A percentile compares a stretch with the other conserved stretches of the same genome.
Evolutionary conservation across 2,888 invertebrate genomes (phyloP).

Genomic region (Portevinia maculata): DNA sequence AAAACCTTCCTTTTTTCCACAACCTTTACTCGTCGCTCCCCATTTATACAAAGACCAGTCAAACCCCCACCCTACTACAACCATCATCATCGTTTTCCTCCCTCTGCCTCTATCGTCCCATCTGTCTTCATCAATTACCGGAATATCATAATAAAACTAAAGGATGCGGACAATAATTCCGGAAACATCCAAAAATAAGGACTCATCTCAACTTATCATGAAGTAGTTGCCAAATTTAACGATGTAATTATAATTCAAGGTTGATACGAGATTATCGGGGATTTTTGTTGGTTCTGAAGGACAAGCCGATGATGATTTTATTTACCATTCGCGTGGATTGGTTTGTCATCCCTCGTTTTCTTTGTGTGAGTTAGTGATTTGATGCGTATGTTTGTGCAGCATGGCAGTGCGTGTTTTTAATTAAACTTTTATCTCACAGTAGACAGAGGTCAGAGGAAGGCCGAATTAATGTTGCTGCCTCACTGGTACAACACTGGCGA

Average conservation of each 20-base stretch:
- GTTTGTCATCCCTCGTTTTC: not conserved
- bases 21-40: constrained; percentile 1
- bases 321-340: not conserved
- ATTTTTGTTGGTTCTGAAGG: not conserved
- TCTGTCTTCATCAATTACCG: constrained; percentile 36
- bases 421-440: constrained; percentile 45
- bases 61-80: constrained; percentile 9
- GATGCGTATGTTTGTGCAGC: not conserved
- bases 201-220: constrained; percentile 51
- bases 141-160: constrained; percentile 50
- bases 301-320: not conserved
- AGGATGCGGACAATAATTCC: constrained; percentile 23
- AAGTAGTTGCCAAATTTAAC: constrained; percentile 69
- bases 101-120: not conserved
- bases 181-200: constrained; percentile 5
- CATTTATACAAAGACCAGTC: not conserved
- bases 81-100: not conserved
- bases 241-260: constrained; percentile 64
- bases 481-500: not conserved
- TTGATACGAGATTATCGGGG: not conserved
- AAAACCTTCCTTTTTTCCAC: not conserved
- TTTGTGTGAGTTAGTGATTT: not conserved
- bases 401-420: constrained; percentile 29
- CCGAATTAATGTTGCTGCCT: not conserved
- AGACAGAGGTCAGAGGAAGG: not conserved